phyloP scores from a whole-genome alignment of 2,113 vertebrate species.

The Regulus satrapa region DNA sequence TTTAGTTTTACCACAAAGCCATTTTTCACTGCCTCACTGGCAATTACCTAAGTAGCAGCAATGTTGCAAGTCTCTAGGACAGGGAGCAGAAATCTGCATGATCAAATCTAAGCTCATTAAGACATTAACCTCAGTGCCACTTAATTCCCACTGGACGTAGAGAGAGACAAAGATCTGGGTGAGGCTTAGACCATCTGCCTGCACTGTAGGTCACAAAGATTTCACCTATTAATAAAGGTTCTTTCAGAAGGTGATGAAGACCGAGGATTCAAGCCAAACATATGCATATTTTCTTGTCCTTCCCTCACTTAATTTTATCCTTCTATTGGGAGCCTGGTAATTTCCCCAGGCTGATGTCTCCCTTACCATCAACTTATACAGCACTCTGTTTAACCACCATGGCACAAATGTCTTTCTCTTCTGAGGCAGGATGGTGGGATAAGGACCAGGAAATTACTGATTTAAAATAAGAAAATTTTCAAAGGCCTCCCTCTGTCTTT shows the following conservation, averaged over 20 bases:
- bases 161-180: neutral
- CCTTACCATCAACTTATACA: neutral
- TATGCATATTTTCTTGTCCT: neutral
- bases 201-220: neutral
- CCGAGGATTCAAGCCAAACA: neutral
- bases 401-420: neutral
- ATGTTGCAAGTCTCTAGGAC: neutral
- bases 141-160: accelerated
- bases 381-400: neutral
- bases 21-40: neutral
- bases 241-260: neutral
- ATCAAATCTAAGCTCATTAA: neutral
- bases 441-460: neutral
- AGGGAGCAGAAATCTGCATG: neutral
- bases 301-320: neutral
- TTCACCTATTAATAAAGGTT: neutral
- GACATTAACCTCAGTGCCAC: neutral
- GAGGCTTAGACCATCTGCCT: neutral
- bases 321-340: neutral
- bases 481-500: neutral
- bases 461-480: neutral
- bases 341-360: neutral
- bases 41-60: neutral
- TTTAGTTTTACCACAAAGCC: neutral
- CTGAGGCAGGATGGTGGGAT: neutral